phyloP scores from a whole-genome alignment of 2,113 vertebrate species.

The Misgurnus mizolepis region DNA sequence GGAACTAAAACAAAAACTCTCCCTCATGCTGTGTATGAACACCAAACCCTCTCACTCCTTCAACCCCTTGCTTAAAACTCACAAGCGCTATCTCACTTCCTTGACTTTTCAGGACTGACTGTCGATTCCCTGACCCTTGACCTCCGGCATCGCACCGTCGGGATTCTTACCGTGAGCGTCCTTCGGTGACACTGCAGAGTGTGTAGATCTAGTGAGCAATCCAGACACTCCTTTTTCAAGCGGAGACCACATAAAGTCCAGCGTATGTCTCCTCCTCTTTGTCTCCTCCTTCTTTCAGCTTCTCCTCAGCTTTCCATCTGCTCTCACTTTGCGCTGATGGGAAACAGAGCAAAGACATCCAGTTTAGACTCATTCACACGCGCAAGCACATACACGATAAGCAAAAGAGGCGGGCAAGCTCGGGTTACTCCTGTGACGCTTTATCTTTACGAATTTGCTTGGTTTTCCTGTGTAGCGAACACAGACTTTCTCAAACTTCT shows the following conservation, averaged over 20 bases:
- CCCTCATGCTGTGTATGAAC: neutral
- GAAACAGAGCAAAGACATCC: constrained; percentile 42
- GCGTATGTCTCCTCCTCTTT: constrained; percentile 36
- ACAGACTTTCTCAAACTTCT: constrained; percentile 16
- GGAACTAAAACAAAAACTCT: neutral
- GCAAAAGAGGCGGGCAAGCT: constrained; percentile 9
- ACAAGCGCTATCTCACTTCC: constrained; percentile 39
- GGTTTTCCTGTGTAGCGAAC: neutral
- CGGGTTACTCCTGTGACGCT: neutral
- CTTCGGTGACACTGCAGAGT: neutral
- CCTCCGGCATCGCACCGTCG: neutral
- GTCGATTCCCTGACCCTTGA: constrained; percentile 9
- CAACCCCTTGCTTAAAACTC: neutral
- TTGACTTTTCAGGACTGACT: constrained; percentile 10
- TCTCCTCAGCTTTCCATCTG: constrained; percentile 18
- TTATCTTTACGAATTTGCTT: neutral
- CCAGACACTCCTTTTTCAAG: constrained; percentile 22
- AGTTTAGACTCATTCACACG: constrained; percentile 43
- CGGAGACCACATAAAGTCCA: neutral
- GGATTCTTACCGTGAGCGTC: constrained; percentile 25
- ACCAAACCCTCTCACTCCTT: neutral
- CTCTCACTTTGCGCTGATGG: constrained; percentile 26
- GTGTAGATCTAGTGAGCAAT: neutral
- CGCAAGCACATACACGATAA: constrained; percentile 19
- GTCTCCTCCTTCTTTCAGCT: constrained; percentile 6